These are phyloP conservation scores for Bambusicola thoracicus DNA, from an alignment of 2,113 vertebrate genomes.

Conservation along the genomic window DNA sequence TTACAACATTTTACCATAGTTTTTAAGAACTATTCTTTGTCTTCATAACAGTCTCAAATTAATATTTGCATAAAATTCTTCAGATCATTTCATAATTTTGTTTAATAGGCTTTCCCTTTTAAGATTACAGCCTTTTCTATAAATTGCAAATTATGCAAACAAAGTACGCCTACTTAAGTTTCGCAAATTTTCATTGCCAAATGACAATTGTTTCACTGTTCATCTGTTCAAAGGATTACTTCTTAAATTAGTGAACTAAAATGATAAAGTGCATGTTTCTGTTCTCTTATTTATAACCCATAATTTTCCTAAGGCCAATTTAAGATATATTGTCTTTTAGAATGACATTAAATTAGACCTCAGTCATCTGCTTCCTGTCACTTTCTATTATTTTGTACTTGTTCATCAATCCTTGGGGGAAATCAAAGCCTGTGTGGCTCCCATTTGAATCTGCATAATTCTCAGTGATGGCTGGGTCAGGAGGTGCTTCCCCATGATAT, in stretches of 20 bases:
- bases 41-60: neutral
- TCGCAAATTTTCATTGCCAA: slow-evolving; percentile 19
- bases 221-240: slow-evolving; percentile 56
- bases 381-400: slow-evolving; percentile 84
- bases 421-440: slow-evolving; percentile 78
- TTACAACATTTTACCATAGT: neutral
- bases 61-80: slow-evolving; percentile 41
- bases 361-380: slow-evolving; percentile 86
- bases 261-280: slow-evolving; percentile 63
- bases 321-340: slow-evolving; percentile 80
- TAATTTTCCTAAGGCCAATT: slow-evolving; percentile 77
- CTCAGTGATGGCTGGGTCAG: slow-evolving; percentile 75
- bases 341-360: slow-evolving; percentile 83
- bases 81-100: slow-evolving; percentile 4
- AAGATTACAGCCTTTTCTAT: slow-evolving; percentile 26
- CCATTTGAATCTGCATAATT: slow-evolving; percentile 82
- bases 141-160: slow-evolving; percentile 58
- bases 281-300: slow-evolving; percentile 61
- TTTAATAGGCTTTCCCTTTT: neutral
- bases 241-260: slow-evolving; percentile 69
- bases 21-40: slow-evolving; percentile 6
- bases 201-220: slow-evolving; percentile 55
- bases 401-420: slow-evolving; percentile 83
- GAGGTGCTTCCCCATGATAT: slow-evolving; percentile 48
- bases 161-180: slow-evolving; percentile 53